Base-by-base conservation (phyloP, 2,888 invertebrate species). In the Rhorus exstirpatorius region DNA sequence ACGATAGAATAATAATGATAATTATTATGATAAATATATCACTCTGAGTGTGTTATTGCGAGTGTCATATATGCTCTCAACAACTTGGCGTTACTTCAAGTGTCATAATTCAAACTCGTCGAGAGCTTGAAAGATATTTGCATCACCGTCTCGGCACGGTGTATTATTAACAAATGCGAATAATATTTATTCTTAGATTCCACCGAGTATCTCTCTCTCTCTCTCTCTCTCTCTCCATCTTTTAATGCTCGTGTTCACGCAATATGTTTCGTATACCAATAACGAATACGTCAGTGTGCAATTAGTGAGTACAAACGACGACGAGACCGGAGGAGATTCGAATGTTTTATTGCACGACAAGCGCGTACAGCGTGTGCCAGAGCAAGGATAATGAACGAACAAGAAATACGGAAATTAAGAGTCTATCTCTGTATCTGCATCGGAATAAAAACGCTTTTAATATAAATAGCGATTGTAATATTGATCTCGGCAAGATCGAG, bases 81-180 rank as follows among this genome's bases (percentile, higher is more conserved):
- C 41, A 53, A 31, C 77, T 70, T 51, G 77, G 63, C 53, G 61
- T 51, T 78, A 53, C 14, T 55, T 71, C 70, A 44, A 71, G 38
- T 41, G 17, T 53, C 53, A 60, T 78, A 71, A 78, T 78, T 78
- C 63, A 78, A 26, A 61, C 53, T 26, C 77, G 70, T 70, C 51
- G 78, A 78, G 70, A 55, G 44, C 35, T 61, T 38, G 19, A 70
- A 35, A 78, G 53, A 35, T 78, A 78, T 61, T 78, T 71, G 61
- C 70, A 78, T 78, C 70, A 35, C 35, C 61, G 49, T 51, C 35
- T 72, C 44, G 21, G 41, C 53, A 71, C 38, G 51, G 53, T 19
- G 67, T 60, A 60, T 51, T 51, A 72, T 72, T 65, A 79, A 79
- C 58, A 67, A 72, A 58, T 67, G 67, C 10, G 60, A 72, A 49